A percentile compares a stretch with the other conserved stretches of the same genome.
phyloP scores from a whole-genome alignment of 2,113 vertebrate genomes.

The Pseudolaguvia tuberculata region DNA sequence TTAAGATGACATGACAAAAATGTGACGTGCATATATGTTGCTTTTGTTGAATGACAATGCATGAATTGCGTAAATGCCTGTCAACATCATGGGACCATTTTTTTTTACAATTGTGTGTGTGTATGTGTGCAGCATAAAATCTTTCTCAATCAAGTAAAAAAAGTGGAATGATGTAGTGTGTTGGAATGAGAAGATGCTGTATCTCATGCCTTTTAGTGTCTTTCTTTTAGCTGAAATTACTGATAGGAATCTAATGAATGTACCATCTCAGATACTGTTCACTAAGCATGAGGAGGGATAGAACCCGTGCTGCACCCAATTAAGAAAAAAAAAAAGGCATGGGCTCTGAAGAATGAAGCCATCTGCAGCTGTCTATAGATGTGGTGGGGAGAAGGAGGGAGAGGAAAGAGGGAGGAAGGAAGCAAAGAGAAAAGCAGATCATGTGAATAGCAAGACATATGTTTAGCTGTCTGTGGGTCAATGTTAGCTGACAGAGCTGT shows the following conservation, averaged over 20 bases:
- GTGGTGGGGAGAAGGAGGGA: slow-evolving; percentile 47
- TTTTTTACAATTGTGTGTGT: neutral
- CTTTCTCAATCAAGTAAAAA: no score
- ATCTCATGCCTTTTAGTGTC: slow-evolving; percentile 5
- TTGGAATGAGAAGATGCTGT: neutral
- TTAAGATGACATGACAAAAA: neutral
- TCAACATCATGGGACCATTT: neutral
- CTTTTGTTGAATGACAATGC: neutral
- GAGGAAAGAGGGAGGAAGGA: slow-evolving; percentile 9
- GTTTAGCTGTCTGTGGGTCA: slow-evolving; percentile 43
- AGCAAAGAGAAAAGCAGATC: slow-evolving; percentile 9
- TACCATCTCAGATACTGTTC: slow-evolving; percentile 22
- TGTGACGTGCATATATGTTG: neutral
- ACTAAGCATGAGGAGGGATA: slow-evolving; percentile 1
- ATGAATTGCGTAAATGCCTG: neutral
- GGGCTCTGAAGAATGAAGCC: slow-evolving; percentile 50
- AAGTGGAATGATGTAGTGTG: neutral
- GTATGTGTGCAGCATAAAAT: neutral
- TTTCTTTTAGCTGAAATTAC: slow-evolving; percentile 29
- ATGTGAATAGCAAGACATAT: slow-evolving; percentile 30
- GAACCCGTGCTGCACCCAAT: neutral
- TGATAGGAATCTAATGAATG: slow-evolving; percentile 28
- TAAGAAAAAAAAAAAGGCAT: slow-evolving; percentile 16
- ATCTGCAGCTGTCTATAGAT: slow-evolving; percentile 63
- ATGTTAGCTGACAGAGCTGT: slow-evolving; percentile 28